phyloP scores from a whole-genome alignment of 2,888 invertebrate species.

The Pandemis corylana region DNA sequence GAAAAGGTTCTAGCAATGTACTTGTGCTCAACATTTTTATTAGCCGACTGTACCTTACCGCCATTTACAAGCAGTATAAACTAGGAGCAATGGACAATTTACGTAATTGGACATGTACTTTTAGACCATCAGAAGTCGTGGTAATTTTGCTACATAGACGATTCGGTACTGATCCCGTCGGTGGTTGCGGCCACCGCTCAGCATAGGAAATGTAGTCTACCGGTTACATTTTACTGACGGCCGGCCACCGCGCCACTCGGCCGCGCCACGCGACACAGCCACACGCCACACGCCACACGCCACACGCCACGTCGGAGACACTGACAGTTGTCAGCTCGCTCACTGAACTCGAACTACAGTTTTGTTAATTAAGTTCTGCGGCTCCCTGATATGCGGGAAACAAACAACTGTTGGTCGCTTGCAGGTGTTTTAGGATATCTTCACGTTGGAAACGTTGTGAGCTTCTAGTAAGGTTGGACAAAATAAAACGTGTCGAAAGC shows the following conservation, averaged over 20 bases:
- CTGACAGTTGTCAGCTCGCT: conserved; percentile 1
- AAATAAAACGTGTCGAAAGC: no score
- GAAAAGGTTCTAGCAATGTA: no score
- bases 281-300: neutral
- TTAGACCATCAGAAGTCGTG: no score
- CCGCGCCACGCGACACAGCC: neutral
- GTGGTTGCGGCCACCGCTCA: neutral
- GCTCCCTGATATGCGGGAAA: neutral
- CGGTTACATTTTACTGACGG: neutral
- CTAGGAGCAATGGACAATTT: no score
- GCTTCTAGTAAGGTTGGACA: no score
- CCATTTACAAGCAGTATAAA: no score
- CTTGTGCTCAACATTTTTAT: no score
- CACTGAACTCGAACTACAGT: neutral
- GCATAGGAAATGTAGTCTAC: neutral
- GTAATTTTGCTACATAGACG: neutral
- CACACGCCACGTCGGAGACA: conserved; percentile 1
- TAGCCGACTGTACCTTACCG: no score
- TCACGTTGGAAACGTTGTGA: no score
- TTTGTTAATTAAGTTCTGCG: conserved; percentile 8
- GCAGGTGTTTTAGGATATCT: neutral
- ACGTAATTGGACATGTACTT: no score
- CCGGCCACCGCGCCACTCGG: neutral
- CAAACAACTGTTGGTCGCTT: neutral
- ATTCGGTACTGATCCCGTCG: no score